Percentiles rank a stretch among this genome's conserved stretches.
Evolutionary conservation across 2,888 invertebrate species (phyloP).

Genomic region (Scaptomyza cyrtandrae): DNA sequence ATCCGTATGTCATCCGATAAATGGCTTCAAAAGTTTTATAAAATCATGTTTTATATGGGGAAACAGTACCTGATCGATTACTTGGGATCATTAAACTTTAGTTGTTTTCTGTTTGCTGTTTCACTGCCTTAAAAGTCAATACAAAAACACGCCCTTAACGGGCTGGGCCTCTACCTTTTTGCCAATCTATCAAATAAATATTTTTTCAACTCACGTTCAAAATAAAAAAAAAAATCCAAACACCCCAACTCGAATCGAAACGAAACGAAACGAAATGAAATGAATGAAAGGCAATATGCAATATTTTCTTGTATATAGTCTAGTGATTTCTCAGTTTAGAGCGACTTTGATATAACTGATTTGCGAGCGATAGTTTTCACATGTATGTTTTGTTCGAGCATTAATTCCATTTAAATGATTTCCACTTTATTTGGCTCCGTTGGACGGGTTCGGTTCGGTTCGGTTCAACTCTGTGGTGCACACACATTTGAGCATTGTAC

Average conservation of each 20-base stretch:
- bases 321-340: conserved; percentile 21
- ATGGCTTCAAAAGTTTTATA: too few relatives aligned
- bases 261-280: not conserved
- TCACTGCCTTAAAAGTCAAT: conserved; percentile 37
- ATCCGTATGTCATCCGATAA: too few relatives aligned
- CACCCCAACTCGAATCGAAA: conserved; percentile 29
- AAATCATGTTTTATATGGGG: too few relatives aligned
- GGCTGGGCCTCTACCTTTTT: conserved; percentile 63
- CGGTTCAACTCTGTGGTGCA: conserved; percentile 16
- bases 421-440: conserved; percentile 52
- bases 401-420: conserved; percentile 81
- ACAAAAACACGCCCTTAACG: conserved; percentile 46
- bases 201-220: conserved; percentile 41
- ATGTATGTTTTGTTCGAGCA: conserved; percentile 72
- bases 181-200: conserved; percentile 40
- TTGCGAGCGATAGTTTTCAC: conserved; percentile 70
- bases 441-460: conserved; percentile 1
- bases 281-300: conserved; percentile 10
- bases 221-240: conserved; percentile 32
- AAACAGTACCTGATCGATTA: conserved; percentile 5
- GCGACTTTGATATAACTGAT: conserved; percentile 45
- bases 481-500: conserved; percentile 61
- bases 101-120: not conserved
- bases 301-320: conserved; percentile 5
- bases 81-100: conserved; percentile 45